Percentiles rank a stretch among this genome's conserved stretches.
Conservation (phyloP, 2,888 invertebrate species). For the Chymomyza procnemis region DNA sequence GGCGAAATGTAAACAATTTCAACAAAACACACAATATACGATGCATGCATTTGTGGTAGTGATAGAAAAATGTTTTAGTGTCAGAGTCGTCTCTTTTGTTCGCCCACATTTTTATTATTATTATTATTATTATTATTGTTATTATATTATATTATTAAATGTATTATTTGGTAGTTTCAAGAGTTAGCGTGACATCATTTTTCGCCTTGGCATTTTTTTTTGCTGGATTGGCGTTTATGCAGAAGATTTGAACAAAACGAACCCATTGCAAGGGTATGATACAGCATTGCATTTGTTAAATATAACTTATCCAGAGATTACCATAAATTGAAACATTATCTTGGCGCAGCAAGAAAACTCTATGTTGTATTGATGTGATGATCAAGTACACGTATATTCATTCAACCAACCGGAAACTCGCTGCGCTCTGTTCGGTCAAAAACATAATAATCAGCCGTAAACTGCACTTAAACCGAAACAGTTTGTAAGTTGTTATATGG, state of each 20-base stretch:
- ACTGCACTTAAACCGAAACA: constrained; percentile 62
- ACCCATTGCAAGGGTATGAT: background rate
- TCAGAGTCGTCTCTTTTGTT: background rate
- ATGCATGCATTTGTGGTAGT: too few species aligned
- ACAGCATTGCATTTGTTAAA: background rate
- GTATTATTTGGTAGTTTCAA: background rate
- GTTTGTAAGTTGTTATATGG: constrained; percentile 42
- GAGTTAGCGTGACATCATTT: constrained; percentile 8
- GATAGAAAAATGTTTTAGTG: constrained; percentile 61
- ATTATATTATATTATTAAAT: background rate
- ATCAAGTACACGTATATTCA: too few species aligned
- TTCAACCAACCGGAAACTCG: background rate
- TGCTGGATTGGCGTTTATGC: background rate
- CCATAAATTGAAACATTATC: background rate
- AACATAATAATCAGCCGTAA: constrained; percentile 66
- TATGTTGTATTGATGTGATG: background rate
- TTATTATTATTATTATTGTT: too few species aligned
- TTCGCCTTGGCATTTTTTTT: background rate
- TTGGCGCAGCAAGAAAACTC: background rate
- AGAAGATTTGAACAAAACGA: background rate
- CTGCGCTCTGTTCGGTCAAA: constrained; percentile 11
- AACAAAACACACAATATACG: background rate
- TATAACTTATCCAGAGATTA: background rate
- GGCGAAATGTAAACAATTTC: constrained; percentile 61
- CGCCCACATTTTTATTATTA: constrained; percentile 5